Conservation (phyloP, 1,140 invertebrate genomes). For the Geopemphigus sp. region DNA sequence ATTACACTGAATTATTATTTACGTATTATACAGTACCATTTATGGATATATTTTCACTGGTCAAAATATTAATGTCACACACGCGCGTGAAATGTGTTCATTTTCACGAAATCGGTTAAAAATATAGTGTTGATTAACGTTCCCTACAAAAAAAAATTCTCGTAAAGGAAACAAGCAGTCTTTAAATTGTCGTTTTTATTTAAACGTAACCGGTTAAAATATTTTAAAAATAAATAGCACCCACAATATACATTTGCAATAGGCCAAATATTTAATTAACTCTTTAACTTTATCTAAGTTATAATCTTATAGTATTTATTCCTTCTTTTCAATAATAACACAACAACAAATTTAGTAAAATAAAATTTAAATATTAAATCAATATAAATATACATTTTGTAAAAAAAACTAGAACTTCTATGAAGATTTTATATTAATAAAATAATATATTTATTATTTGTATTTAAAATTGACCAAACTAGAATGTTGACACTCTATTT, state of each 20-base stretch:
- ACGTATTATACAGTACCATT: neutral
- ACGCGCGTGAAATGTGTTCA: neutral
- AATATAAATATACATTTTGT: too few species aligned
- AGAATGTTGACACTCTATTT: too few species aligned
- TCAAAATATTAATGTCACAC: neutral
- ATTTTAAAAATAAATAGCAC: neutral
- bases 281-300: too few species aligned
- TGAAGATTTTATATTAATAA: too few species aligned
- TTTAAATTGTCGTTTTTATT: neutral
- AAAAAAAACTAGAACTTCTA: too few species aligned
- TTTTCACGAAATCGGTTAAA: neutral
- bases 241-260: neutral
- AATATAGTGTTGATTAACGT: neutral
- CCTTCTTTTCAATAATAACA: too few species aligned
- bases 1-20: neutral
- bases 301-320: too few species aligned
- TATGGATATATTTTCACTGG: neutral
- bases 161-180: neutral
- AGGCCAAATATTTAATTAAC: neutral
- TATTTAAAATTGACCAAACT: too few species aligned
- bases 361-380: too few species aligned
- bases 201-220: neutral
- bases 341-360: too few species aligned
- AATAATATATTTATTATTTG: too few species aligned
- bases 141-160: neutral